These are phyloP conservation scores for Natrix natrix DNA, from an alignment of 2,797 vertebrate species.

Conservation along the genomic window DNA sequence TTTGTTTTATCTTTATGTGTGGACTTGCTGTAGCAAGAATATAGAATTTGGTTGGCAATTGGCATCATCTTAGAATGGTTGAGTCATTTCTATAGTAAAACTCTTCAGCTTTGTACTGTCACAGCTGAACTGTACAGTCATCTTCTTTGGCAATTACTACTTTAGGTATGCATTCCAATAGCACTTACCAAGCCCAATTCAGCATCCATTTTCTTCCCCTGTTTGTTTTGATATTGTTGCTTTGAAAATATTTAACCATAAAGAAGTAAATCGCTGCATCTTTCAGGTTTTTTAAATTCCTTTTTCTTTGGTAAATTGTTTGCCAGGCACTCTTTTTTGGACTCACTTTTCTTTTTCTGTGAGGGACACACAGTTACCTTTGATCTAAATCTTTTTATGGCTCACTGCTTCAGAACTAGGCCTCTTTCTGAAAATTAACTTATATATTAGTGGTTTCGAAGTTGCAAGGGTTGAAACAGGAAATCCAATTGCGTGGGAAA, in stretches of 20 bases:
- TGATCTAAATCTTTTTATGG: not conserved
- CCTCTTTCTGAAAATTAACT: not conserved
- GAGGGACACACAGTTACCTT: not conserved
- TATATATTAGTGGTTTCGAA: not conserved
- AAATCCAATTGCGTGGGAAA: constrained; percentile 9
- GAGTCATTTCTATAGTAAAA: not conserved
- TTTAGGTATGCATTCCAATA: not conserved
- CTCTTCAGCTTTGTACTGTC: not conserved
- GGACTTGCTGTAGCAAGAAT: not conserved
- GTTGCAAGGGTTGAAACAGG: not conserved
- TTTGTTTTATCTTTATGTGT: not conserved
- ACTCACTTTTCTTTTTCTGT: not conserved
- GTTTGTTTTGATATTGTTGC: not conserved
- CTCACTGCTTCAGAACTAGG: not conserved
- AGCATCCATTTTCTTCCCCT: too few relatives aligned
- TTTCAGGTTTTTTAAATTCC: not conserved
- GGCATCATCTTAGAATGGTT: not conserved
- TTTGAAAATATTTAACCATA: not conserved
- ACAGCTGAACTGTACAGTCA: not conserved
- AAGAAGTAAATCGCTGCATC: not conserved
- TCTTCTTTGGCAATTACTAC: not conserved
- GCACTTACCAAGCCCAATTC: not conserved
- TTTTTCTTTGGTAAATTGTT: not conserved
- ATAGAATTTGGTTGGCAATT: not conserved
- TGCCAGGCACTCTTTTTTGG: not conserved